phyloP scores from a whole-genome alignment of 1,140 invertebrate species.

The Argopecten irradians region DNA sequence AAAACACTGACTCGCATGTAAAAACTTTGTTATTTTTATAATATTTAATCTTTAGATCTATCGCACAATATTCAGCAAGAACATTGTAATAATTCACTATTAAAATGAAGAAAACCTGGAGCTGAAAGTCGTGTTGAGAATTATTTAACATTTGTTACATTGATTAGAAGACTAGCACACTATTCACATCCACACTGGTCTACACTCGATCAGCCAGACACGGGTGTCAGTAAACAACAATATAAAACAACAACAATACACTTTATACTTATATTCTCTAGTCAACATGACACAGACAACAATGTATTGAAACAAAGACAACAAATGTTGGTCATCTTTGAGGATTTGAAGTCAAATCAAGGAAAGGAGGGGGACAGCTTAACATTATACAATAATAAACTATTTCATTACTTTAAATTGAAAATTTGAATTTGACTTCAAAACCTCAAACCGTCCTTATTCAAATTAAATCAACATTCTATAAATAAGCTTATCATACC shows the following conservation, averaged over 20 bases:
- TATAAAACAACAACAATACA: slow-evolving; percentile 16
- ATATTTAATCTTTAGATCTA: slow-evolving; percentile 11
- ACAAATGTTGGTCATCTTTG: background rate
- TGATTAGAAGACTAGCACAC: background rate
- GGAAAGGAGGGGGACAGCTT: background rate
- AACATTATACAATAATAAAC: background rate
- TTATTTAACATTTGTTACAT: background rate
- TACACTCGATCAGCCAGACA: background rate
- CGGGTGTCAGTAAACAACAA: background rate
- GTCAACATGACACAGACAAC: slow-evolving; percentile 14
- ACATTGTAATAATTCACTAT: background rate
- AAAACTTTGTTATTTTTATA: slow-evolving; percentile 9
- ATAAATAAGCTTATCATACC: slow-evolving; percentile 6
- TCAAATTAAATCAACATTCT: background rate
- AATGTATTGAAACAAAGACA: background rate
- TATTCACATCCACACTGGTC: background rate
- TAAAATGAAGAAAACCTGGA: slow-evolving; percentile 1
- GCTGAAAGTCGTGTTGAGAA: background rate
- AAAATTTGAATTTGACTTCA: background rate
- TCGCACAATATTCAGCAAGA: background rate
- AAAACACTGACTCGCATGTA: background rate
- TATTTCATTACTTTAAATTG: background rate
- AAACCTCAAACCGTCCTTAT: background rate
- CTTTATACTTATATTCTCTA: slow-evolving; percentile 12
- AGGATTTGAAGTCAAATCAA: slow-evolving; percentile 1